Evolutionary conservation across 1,140 invertebrate genomes (phyloP).

Genomic region (Helicoverpa zea): DNA sequence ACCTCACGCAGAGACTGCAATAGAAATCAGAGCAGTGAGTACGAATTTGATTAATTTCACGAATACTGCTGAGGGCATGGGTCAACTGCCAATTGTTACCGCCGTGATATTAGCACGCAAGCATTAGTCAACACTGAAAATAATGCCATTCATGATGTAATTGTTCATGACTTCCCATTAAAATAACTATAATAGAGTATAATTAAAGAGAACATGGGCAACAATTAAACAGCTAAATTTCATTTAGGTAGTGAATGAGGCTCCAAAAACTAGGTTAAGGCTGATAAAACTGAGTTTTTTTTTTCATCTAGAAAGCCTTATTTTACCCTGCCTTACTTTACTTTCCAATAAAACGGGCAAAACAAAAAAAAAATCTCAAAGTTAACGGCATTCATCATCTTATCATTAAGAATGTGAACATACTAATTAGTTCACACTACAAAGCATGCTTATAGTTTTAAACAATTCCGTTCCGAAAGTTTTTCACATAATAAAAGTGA

Average conservation of each 20-base stretch:
- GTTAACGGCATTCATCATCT: no score
- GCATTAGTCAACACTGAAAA: neutral
- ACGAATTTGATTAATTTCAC: neutral
- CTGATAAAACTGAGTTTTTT: no score
- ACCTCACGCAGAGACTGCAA: neutral
- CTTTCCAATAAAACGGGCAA: neutral
- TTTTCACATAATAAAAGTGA: constrained; percentile 4
- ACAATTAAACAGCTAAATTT: no score
- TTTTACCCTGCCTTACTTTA: neutral
- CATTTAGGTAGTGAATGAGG: no score
- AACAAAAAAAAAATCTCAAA: no score
- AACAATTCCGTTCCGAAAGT: neutral
- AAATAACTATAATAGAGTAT: no score
- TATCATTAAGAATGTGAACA: neutral
- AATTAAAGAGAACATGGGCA: no score
- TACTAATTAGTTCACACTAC: neutral
- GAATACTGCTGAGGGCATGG: neutral
- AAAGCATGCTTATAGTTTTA: neutral
- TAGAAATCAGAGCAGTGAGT: constrained; percentile 1
- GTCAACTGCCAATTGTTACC: constrained; percentile 29
- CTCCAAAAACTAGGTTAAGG: no score
- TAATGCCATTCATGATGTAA: neutral
- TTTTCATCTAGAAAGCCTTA: no score
- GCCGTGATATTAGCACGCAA: neutral
- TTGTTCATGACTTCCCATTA: no score